Evolutionary conservation across 2,797 vertebrate species (phyloP), one percentile per base, ranked within the genome.

Genomic region (Melanotaenia pygmaea): DNA sequence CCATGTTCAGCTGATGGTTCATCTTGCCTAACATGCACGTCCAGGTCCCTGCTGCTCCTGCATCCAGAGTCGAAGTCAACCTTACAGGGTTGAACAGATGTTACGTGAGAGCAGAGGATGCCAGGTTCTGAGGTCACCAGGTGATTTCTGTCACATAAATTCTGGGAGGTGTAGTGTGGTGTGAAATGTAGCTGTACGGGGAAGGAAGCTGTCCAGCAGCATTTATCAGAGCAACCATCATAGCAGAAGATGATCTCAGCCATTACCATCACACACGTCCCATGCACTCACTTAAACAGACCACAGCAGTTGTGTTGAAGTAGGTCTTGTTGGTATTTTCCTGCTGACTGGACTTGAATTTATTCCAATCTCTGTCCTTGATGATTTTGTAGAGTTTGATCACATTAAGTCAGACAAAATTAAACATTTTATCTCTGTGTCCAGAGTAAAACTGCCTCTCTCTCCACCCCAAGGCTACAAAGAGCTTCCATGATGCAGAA

Each of bases 161-260:
- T 76, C 14, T 76, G 81, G 74, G 77, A 65, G 74, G 7, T 81
- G 76, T 85, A 77, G 79, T 72, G 50, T 68, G 51, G 51, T 53
- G 77, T 70, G 67, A 72, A 56, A 74, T 16, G 63, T 65, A 67
- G 43, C 83, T 76, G 62, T 28, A 28, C 61, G 81, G 63, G 80
- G 79, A 76, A 70, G 40, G 32, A 72, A 11, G 20, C 54, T 34
- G 72, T 82, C 82, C 38, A 37, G 32, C 56, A 20, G 34, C 59
- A 40, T 80, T 4, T 30, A 67, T 79, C 78, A 76, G 68, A 12
- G 38, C 38, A 53, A 20, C 32, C 72, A 77, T 30, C 51, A 16
- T 70, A 80, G 80, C 82, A 65, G 79, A 77, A 80, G 68, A 88
- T 20, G 47, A 74, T 82, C 68, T 58, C 28, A 59, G 59, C 60